Base-by-base conservation (phyloP, 2,888 invertebrate genomes). In the Cataglyphis albicans region DNA sequence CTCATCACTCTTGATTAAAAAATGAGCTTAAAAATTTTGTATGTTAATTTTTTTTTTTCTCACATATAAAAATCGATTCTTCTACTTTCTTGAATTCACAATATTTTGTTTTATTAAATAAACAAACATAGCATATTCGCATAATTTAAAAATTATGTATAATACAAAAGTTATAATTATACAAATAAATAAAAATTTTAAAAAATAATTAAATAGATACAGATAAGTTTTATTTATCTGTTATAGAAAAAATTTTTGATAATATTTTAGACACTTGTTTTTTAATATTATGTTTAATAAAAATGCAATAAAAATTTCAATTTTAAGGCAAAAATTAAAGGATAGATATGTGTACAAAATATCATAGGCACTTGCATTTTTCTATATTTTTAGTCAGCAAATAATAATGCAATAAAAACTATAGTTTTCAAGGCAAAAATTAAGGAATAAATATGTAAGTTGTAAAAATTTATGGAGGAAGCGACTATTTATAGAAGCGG, bases 151-250 rank as follows among this genome's bases (percentile, higher is more conserved):
- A 52, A 52, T 52, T n/a, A 52, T 52, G 7, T 52, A 52, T 52
- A 52, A n/a, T n/a, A 52, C 6, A n/a, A 52, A 52, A 18, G 57
- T 72, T 57, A 41, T n/a, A 38, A 61, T 64, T 64, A 21, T 41
- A 74, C 29, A 61, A 63, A 74, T 15, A 35, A 0, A 15, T 15
- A 35, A 0, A 15, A 7, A 44, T 38, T 29, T 29, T 1, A 2
- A 73, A 59, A 15, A 63, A 73, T 0, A n/a, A n/a, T 35, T 25
- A 9, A n/a, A n/a, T 25, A 25, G 12, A 4, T 73, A 29, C 3
- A 3, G 6, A n/a, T 41, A 61, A 44, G 10, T 44, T 29, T 38
- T 35, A 59, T 73, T 74, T 74, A 5, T 9, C n/a, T n/a, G 18
- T n/a, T 38, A 41, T 0, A 41, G 41, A 41, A 12, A 55, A 15